Evolutionary conservation across 2,888 invertebrate species (phyloP).

Genomic region (Smittia aterrima): DNA sequence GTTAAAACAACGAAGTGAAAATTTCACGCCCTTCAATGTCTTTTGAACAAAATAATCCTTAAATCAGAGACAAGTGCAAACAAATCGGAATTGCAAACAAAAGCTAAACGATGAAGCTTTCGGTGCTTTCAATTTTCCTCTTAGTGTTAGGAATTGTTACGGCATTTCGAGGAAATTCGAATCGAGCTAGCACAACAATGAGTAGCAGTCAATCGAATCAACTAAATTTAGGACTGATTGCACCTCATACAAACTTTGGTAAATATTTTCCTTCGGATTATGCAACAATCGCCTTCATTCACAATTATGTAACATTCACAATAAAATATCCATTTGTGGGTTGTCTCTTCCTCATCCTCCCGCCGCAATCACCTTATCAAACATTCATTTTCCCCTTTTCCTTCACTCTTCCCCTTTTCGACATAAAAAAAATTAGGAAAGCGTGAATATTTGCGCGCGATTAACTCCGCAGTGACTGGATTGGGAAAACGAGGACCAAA

Average conservation of each 20-base stretch:
- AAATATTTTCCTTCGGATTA: not conserved
- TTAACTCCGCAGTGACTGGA: slow-evolving; percentile 62
- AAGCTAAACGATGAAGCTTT: not conserved
- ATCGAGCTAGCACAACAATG: not conserved
- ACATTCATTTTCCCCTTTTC: not conserved
- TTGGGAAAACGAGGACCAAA: slow-evolving; percentile 60
- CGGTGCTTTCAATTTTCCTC: not conserved
- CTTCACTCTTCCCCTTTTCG: slow-evolving; percentile 9
- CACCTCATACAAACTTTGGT: slow-evolving; percentile 55
- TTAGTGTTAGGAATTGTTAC: not conserved
- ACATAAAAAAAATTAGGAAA: slow-evolving; percentile 59
- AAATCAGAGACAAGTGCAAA: not conserved
- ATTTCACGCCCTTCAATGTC: slow-evolving; percentile 37
- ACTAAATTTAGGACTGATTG: slow-evolving; percentile 43
- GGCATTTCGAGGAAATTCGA: slow-evolving; percentile 11
- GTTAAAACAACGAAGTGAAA: slow-evolving; percentile 10
- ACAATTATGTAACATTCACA: not conserved
- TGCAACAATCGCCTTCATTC: not conserved
- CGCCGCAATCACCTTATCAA: not conserved
- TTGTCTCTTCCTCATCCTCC: not conserved
- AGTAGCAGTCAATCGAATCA: slow-evolving; percentile 32
- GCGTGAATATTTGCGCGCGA: slow-evolving; percentile 65
- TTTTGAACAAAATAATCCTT: not conserved
- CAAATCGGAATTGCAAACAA: not conserved
- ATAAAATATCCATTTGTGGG: slow-evolving; percentile 23